Conservation (phyloP, 1,140 invertebrate genomes). For the Cyphomyrmex costatus region DNA sequence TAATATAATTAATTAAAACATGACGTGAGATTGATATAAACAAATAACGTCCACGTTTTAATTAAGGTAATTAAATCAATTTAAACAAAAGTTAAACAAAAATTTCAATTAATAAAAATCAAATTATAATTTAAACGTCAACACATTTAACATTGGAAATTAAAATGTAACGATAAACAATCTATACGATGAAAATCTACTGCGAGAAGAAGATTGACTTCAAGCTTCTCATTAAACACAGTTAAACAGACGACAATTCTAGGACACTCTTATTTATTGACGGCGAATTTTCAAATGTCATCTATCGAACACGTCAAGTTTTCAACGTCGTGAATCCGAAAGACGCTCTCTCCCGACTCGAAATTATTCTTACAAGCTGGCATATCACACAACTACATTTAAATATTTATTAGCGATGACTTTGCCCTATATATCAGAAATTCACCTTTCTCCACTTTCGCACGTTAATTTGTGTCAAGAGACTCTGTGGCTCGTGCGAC, state of each 20-base stretch:
- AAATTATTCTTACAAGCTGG: slow-evolving; percentile 35
- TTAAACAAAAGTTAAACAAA: neutral
- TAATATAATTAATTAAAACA: no score
- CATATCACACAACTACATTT: slow-evolving; percentile 25
- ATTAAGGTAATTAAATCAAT: neutral
- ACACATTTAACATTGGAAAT: slow-evolving; percentile 2
- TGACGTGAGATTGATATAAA: neutral
- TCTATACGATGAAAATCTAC: neutral
- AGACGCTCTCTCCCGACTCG: neutral
- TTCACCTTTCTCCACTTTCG: slow-evolving; percentile 63
- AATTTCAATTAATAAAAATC: neutral
- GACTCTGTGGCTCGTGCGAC: neutral
- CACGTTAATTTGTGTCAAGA: slow-evolving; percentile 61
- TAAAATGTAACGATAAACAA: neutral
- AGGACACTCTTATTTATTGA: slow-evolving; percentile 17
- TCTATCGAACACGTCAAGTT: neutral
- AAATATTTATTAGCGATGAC: slow-evolving; percentile 4
- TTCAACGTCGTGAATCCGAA: neutral
- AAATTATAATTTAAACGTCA: neutral
- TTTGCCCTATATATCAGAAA: slow-evolving; percentile 14
- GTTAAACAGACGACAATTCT: neutral
- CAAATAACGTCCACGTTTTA: neutral
- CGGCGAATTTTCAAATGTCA: slow-evolving; percentile 16
- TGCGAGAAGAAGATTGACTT: slow-evolving; percentile 5
- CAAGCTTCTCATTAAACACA: neutral